These are phyloP conservation scores for Megalopta genalis DNA, from an alignment of 1,140 invertebrate species.

Conservation along the genomic window DNA sequence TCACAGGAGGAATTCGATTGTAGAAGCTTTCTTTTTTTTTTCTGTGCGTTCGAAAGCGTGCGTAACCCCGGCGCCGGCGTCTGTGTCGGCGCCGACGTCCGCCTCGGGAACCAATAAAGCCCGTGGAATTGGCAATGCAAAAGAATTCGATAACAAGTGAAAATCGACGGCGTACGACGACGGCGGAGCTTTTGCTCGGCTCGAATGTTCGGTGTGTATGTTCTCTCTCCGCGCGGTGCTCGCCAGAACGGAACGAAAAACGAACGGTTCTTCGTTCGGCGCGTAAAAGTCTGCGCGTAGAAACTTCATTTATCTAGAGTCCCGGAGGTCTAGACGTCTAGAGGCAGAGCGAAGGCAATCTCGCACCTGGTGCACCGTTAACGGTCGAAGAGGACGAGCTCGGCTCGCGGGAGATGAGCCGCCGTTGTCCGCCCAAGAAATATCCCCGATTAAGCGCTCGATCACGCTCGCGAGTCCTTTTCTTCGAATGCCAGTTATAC, in stretches of 20 bases:
- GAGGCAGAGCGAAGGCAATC: constrained; percentile 45
- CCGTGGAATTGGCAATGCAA: no score
- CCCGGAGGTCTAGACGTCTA: not conserved
- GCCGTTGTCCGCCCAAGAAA: constrained; percentile 15
- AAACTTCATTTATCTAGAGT: constrained; percentile 39
- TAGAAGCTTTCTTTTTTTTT: no score
- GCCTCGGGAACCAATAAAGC: no score
- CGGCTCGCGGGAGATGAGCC: constrained; percentile 40
- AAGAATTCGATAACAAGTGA: no score
- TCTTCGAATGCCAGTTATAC: no score
- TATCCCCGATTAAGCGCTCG: constrained; percentile 3
- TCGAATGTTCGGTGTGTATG: no score
- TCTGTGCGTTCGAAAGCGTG: no score
- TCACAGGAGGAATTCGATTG: no score
- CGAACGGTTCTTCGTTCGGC: constrained; percentile 34
- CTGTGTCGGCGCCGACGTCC: no score
- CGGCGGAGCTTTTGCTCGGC: no score
- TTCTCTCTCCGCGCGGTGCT: not conserved
- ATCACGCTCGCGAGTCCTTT: constrained; percentile 2
- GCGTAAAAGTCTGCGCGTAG: constrained; percentile 12
- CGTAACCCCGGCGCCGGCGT: no score
- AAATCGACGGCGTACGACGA: no score
- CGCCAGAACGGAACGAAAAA: constrained; percentile 38
- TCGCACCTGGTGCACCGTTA: constrained; percentile 62
- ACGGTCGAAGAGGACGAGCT: constrained; percentile 32